Base-by-base conservation (phyloP, 2,888 invertebrate species). In the Lacanobia oleracea region DNA sequence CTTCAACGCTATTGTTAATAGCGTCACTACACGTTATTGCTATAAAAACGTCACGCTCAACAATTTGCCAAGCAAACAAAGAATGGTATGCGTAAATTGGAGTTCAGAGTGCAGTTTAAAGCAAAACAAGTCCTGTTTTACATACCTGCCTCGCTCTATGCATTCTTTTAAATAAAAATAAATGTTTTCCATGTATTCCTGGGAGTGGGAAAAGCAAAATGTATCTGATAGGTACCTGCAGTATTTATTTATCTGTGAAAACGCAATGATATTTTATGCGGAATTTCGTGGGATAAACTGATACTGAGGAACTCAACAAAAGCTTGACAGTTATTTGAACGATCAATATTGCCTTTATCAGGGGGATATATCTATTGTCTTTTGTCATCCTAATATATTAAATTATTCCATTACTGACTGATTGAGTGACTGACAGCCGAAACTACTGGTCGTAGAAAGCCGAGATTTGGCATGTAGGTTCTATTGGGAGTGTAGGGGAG, bases 71-170 rank as follows among this genome's bases (percentile, higher is more conserved):
- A 65, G 60, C 64, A 56, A 67, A 79, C 70, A 79, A 79, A 59
- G 65, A 67, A 70, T 60, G 69, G 75, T 48, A 67, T 79, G 75
- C 65, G 80, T 67, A 80, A 67, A 80, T 76, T 79, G 76, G 78
- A 75, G 61, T 62, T 23, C 51, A 65, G 37, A 60, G 21, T 60
- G 79, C 63, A 62, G 51, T 14, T 21, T 50, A 63, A 51, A 67
- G 27, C 59, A 53, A 67, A 67, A 79, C 57, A 57, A 53, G 21
- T 59, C 7, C 54, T 72, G 62, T 67, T 73, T 73, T 67, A 73
- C 73, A 77, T 78, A 63, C 72, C 71, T 72, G 72, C 1, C 14
- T 8, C 37, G 43, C 64, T 8, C 2, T 16, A 23, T 45, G 60
- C 65, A 56, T 54, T 56, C 50, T 67, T 61, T 77, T 60, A 63